Evolutionary conservation across 1,140 invertebrate genomes (phyloP), one percentile per base, ranked within the genome.

Genomic region (Neuroterus valhalla): DNA sequence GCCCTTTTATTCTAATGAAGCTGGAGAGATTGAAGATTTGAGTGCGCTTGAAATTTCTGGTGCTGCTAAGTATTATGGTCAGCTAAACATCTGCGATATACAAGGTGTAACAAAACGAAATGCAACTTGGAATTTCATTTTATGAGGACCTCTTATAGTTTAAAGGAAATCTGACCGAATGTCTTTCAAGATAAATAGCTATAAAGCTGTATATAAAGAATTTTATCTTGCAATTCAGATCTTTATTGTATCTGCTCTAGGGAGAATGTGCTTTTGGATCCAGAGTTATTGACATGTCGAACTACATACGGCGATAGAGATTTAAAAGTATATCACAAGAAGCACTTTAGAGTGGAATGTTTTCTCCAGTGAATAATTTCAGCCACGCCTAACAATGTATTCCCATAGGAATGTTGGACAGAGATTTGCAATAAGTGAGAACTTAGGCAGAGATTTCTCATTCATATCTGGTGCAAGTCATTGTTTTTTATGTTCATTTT

Each of bases 321-420:
- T 50, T 50, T 15, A 62, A 62, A 62, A 62, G 23, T 62, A 14
- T 62, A 62, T 62, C 55, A 62, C 55, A 62, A 62, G 55, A 62
- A 62, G 23, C 31, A 62, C 55, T 38, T 62, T 38, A 62, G 26
- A 62, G 55, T 31, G 55, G 55, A 62, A 62, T 31, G 55, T 62
- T 62, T 62, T 62, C 21, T 62, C 55, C n/a, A 31, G 55, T 23
- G 55, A 62, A 62, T 62, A 31, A 62, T 31, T 23, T 31, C 55
- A 62, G 26, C 55, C 55, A 62, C 55, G 31, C 55, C 55, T 23
- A 62, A 62, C 55, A 62, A 62, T 62, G 55, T 23, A 31, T 62
- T 62, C 55, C 55, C 55, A 62, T 62, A 62, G 55, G 55, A 62
- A 62, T 62, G 55, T 26, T 62, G 55, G 55, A 62, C 26, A 62